Evolutionary conservation across 2,113 vertebrate genomes (phyloP), one percentile per base, ranked within the genome.

Genomic region (Pimephales promelas): DNA sequence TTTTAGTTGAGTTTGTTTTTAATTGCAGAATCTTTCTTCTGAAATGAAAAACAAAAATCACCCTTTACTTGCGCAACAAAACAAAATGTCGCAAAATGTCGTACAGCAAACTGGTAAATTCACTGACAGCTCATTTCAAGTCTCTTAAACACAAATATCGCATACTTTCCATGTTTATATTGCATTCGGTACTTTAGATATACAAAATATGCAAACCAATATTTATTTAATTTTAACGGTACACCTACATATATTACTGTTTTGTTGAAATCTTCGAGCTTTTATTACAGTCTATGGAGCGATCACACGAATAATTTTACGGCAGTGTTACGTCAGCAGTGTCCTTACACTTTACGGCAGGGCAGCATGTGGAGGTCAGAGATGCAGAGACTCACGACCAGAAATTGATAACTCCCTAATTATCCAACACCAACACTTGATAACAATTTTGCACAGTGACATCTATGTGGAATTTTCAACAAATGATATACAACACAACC

Each of bases 301-400:
- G n/a, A 70, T 54, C 26, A 1, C 3, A 4, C 28, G 28, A 56
- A 3, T 4, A 8, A 16, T 3, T 87, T 88, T 86, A 82, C 88
- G 85, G n/a, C 84, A 79, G 56, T 47, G 10, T 85, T 54, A 45
- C 78, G 86, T 83, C 66, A 79, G 5, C 5, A 3, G 28, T 52
- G 79, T 56, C 81, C 78, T 88, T 79, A 6, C 54, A 72, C 75
- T 93, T 93, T 92, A 89, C 91, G 91, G 88, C 87, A 89, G 79
- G 83, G 83, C 80, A 88, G 86, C 92, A 85, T 92, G 62, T 93
- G 90, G 92, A 94, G 92, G 94, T 94, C 93, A 94, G 88, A 24
- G 20, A 28, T 34, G 45, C 5, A 16, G 61, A 61, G 43, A 18
- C 4, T 18, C 4, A n/a, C 16, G 11, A 71, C 24, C 31, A 49